These are phyloP conservation scores for Oreochromis aureus DNA, from an alignment of 2,113 vertebrate genomes.

Conservation along the genomic window DNA sequence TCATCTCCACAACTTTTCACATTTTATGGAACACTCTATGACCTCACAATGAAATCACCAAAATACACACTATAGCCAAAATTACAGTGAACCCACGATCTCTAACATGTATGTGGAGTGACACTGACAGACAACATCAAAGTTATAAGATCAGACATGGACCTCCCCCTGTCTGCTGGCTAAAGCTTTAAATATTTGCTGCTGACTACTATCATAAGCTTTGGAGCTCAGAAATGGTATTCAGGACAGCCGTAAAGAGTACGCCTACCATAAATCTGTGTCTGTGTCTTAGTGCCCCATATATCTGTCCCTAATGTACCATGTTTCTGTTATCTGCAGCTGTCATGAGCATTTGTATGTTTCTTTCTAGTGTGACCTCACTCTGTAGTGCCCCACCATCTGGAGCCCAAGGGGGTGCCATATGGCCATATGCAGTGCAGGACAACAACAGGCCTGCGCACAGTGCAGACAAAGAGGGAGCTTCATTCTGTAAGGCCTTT, in stretches of 20 bases:
- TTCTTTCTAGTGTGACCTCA: neutral
- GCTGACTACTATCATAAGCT: neutral
- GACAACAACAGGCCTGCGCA: neutral
- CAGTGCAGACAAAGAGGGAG: neutral
- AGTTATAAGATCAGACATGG: neutral
- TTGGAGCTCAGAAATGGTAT: neutral
- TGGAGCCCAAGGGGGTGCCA: slow-evolving; percentile 19
- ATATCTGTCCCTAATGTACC: neutral
- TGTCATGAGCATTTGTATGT: neutral
- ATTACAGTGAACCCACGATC: neutral
- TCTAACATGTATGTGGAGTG: neutral
- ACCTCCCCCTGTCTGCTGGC: neutral
- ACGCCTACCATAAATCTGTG: neutral
- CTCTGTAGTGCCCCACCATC: slow-evolving; percentile 17
- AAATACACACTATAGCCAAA: neutral
- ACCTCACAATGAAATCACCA: neutral
- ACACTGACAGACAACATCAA: neutral
- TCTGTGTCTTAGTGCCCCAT: neutral
- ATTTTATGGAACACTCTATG: neutral
- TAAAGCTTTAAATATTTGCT: neutral
- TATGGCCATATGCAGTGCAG: slow-evolving; percentile 17
- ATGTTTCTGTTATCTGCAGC: neutral
- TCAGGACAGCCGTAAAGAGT: neutral
- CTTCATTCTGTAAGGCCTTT: neutral
- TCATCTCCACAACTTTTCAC: neutral